Conservation (phyloP, 2,113 vertebrate species). For the Eidolon helvum region DNA sequence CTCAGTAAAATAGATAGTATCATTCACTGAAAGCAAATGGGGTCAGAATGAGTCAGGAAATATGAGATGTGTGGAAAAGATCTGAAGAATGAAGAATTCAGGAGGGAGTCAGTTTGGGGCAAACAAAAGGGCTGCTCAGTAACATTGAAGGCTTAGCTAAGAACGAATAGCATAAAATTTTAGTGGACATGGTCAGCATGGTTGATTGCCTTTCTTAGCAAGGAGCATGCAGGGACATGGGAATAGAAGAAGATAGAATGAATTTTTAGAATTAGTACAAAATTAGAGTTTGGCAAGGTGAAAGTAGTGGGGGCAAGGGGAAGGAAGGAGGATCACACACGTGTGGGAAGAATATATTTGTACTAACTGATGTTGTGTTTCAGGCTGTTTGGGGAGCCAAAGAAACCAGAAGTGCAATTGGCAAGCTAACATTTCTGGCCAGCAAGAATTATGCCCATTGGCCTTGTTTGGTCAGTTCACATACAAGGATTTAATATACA, state of each 20-base stretch:
- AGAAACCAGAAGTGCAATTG: not conserved
- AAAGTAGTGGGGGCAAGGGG: not conserved
- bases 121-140: conserved; percentile 7
- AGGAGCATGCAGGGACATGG: not conserved
- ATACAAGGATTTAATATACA: not conserved
- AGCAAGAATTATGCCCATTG: not conserved
- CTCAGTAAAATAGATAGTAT: not conserved
- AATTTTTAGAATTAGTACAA: not conserved
- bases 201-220: conserved; percentile 30
- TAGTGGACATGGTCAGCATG: not conserved
- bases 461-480: not conserved
- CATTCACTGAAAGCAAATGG: not conserved
- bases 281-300: not conserved
- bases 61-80: conserved; percentile 55
- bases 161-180: conserved; percentile 41
- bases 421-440: not conserved
- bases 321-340: not conserved
- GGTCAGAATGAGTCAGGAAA: conserved; percentile 34
- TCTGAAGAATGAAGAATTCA: conserved; percentile 45
- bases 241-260: conserved; percentile 4
- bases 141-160: not conserved
- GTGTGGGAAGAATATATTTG: not conserved
- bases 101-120: not conserved
- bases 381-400: not conserved
- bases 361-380: not conserved